These are phyloP conservation scores for Gila orcuttii DNA, from an alignment of 2,113 vertebrate species.

Conservation along the genomic window DNA sequence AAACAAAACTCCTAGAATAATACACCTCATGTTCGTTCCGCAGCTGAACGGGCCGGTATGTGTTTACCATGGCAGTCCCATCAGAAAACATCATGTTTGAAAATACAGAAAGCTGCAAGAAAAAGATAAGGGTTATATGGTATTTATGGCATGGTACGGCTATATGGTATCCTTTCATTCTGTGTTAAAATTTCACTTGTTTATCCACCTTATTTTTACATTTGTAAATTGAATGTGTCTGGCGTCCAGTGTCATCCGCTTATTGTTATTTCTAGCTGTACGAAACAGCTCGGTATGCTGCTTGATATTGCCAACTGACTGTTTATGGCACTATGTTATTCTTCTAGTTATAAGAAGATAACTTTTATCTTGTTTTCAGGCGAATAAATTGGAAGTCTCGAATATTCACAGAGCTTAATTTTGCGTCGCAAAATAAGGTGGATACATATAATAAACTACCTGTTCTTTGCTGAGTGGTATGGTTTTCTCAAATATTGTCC, in stretches of 20 bases:
- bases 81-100: slow-evolving; percentile 60
- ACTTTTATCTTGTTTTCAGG: too few species aligned
- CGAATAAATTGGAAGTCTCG: too few species aligned
- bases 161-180: not conserved
- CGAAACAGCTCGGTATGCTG: too few species aligned
- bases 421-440: too few species aligned
- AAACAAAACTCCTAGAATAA: slow-evolving; percentile 60
- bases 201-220: not conserved
- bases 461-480: slow-evolving; percentile 74
- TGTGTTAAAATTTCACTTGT: not conserved
- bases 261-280: too few species aligned
- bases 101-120: slow-evolving; percentile 65
- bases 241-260: too few species aligned
- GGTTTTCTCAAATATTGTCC: slow-evolving; percentile 78
- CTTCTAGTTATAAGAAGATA: too few species aligned
- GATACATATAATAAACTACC: slow-evolving; percentile 64
- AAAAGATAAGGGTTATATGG: not conserved
- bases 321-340: too few species aligned
- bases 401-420: too few species aligned
- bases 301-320: too few species aligned
- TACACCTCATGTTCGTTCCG: slow-evolving; percentile 62
- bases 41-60: slow-evolving; percentile 66
- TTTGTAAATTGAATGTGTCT: too few species aligned
- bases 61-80: slow-evolving; percentile 61
- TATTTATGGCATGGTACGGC: not conserved